Evolutionary conservation across 2,113 vertebrate species (phyloP), one percentile per base, ranked within the genome.

Genomic region (Daboia siamensis): DNA sequence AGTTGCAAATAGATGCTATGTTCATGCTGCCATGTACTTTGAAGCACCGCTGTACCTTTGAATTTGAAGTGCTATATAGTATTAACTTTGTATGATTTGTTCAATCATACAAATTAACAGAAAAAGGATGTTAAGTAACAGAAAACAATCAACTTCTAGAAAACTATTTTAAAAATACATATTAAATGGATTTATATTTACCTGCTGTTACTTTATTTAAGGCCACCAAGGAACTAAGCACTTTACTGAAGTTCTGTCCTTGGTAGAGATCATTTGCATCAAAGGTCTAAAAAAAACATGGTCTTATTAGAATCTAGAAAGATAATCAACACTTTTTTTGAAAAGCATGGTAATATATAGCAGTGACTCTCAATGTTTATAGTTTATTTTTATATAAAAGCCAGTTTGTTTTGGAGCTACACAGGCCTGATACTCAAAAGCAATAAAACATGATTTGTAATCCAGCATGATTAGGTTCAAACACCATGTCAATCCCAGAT

Each of bases 171-270:
- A 21, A 80, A 74, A 80, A 39, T 39, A 39, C 17, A 6, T 80
- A 80, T 39, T 44, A 80, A 80, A 80, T 80, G 33, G 74, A 80
- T 80, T 80, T 44, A 39, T 80, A 80, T 80, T 80, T 80, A 80
- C 74, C 99, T 98, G 99, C 99, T 91, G 99, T 99, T 89, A 98
- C 99, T 97, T 99, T 99, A 97, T 99, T 99, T 95, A 99, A 98
- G 89, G 98, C 97, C 93, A 99, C 99, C 51, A 99, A 98, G 94
- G 98, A 99, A 96, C 97, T 99, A 94, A 99, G 98, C 97, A 99
- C 99, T 98, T 99, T 99, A 95, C 96, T 98, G 97, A 99, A 99
- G 97, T 99, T 99, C 96, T 99, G 98, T 93, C 99, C 99, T 97
- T 99, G 98, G 96, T 99, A 98, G 95, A 99, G 98, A 97, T 99